phyloP scores from a whole-genome alignment of 2,888 invertebrate genomes.

The Zelleria hepariella region DNA sequence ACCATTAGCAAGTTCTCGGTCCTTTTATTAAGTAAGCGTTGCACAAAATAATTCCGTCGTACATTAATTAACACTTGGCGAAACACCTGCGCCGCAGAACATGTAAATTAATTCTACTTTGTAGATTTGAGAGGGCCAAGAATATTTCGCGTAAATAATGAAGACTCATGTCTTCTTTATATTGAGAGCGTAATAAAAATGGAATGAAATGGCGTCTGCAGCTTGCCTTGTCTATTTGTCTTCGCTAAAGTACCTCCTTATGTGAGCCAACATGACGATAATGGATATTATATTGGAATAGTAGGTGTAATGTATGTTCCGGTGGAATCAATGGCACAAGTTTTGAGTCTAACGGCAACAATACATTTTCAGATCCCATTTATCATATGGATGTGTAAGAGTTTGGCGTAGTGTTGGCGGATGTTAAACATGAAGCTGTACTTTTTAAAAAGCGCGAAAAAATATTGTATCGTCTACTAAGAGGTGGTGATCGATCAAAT shows the following conservation, averaged over 20 bases:
- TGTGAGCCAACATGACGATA: background rate
- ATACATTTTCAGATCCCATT: background rate
- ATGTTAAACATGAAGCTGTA: background rate
- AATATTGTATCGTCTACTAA: conserved; percentile 6
- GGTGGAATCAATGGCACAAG: background rate
- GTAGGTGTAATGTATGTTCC: background rate
- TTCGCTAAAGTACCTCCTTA: background rate
- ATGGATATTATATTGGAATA: background rate
- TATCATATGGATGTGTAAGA: background rate
- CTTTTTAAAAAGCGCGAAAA: background rate
- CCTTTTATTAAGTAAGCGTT: conserved; percentile 18
- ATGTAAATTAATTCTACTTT: conserved; percentile 40
- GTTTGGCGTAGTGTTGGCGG: too few species aligned
- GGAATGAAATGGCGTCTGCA: conserved; percentile 8
- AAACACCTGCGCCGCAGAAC: conserved; percentile 38
- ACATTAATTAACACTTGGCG: conserved; percentile 47
- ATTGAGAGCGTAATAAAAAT: conserved; percentile 27
- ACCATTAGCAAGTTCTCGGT: conserved; percentile 14
- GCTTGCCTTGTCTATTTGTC: background rate
- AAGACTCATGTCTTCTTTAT: background rate
- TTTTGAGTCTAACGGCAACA: background rate
- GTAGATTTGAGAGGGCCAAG: conserved; percentile 26
- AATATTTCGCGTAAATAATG: conserved; percentile 23
- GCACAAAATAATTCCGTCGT: conserved; percentile 36
- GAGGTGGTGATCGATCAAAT: conserved; percentile 33